Percentiles rank a stretch among this genome's conserved stretches.
Conservation (phyloP, 2,888 invertebrate species). For the Notocelia uddmanniana region DNA sequence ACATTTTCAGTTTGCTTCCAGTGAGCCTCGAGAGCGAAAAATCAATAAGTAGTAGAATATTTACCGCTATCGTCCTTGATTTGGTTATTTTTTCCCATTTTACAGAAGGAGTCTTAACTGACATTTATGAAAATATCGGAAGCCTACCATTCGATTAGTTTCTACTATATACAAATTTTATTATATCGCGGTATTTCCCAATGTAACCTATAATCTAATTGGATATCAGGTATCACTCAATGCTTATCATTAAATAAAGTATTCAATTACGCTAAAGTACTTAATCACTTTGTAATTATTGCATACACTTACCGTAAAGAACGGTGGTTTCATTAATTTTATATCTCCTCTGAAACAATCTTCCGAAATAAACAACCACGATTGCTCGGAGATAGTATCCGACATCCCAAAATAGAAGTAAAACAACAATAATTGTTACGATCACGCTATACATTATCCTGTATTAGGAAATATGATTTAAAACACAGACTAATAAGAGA, state of each 20-base stretch:
- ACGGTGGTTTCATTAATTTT: conserved; percentile 38
- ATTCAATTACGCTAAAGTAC: neutral
- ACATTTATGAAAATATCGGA: neutral
- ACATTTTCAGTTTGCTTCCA: neutral
- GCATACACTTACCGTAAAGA: conserved; percentile 27
- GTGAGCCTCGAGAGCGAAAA: conserved; percentile 9
- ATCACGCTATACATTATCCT: conserved; percentile 30
- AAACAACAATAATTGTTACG: conserved; percentile 33
- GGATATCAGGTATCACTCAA: neutral
- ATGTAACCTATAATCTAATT: conserved; percentile 20
- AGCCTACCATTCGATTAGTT: neutral
- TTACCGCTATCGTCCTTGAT: conserved; percentile 1
- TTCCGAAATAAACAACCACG: conserved; percentile 15
- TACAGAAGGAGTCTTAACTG: neutral
- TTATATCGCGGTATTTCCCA: neutral
- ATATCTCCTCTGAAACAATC: conserved; percentile 37
- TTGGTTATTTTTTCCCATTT: neutral
- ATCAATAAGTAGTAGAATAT: conserved; percentile 23
- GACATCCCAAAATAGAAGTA: conserved; percentile 34
- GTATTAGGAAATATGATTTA: neutral
- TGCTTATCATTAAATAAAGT: neutral
- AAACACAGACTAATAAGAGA: neutral
- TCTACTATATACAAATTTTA: neutral
- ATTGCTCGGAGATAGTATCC: conserved; percentile 31
- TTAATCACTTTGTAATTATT: neutral